Evolutionary conservation across 2,888 invertebrate species (phyloP), one percentile per base, ranked within the genome.

Genomic region (Pseudococcus longispinus): DNA sequence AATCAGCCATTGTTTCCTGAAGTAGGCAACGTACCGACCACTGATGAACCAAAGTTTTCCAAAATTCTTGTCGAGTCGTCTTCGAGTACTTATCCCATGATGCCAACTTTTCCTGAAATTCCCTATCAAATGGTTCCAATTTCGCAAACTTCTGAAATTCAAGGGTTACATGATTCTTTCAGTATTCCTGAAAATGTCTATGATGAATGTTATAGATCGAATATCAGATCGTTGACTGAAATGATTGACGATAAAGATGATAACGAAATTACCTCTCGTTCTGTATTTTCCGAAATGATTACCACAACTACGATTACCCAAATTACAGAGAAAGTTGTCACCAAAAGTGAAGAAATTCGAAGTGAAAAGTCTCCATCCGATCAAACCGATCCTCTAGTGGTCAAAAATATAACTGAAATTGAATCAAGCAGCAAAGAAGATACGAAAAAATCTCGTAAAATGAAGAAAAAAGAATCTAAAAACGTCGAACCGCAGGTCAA

Each of bases 191-290:
- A 80, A 13, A 80, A 5, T 8, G 77, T 80, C 20, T 80, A 80
- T 42, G 77, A 80, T 23, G 77, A 80, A 20, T 80, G 77, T 23
- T 80, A 80, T 11, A 37, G 77, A 13, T 80, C 77, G 9, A 80
- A 80, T 42, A 80, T 80, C 5, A 26, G 42, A 42, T 80, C 77
- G 11, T 42, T 80, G n/a, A 80, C 77, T 42, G 29, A 80, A 80
- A 80, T 80, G 77, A 80, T 80, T 15, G 77, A 80, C 18, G 77
- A 80, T 20, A n/a, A 42, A 42, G 42, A 80, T 42, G 77, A 80
- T 18, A 42, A 13, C 23, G 20, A 80, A 20, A 20, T 42, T 6
- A 18, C 20, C 42, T 80, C 77, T 80, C 77, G 42, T 29, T 20
- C 32, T n/a, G 29, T 80, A 80, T 20, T 80, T 80, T 80, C 77